Evolutionary conservation across 2,888 invertebrate genomes (phyloP).

Genomic region (Lasioglossum zephyrum): DNA sequence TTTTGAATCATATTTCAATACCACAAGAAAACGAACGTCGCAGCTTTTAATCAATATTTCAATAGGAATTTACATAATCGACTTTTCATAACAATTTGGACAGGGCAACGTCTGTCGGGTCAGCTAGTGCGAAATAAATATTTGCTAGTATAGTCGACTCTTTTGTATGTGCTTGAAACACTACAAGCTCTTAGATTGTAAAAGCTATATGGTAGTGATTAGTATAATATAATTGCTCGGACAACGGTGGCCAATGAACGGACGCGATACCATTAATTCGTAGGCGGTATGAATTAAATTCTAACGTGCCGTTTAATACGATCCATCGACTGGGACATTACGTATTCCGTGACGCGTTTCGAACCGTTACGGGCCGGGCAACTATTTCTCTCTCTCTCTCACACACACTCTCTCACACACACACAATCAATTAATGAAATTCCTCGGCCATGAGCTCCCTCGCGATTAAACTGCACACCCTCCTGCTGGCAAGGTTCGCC

Average conservation of each 20-base stretch:
- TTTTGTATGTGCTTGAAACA: too few relatives aligned
- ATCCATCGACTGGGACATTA: neutral
- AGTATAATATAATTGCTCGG: too few relatives aligned
- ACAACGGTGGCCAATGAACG: neutral
- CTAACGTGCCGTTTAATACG: neutral
- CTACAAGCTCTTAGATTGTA: too few relatives aligned
- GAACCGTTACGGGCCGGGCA: neutral
- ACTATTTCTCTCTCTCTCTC: neutral
- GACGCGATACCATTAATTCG: neutral
- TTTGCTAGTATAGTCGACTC: too few relatives aligned
- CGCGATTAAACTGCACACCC: conserved; percentile 11
- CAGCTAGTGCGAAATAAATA: too few relatives aligned
- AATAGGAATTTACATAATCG: too few relatives aligned
- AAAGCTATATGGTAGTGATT: too few relatives aligned
- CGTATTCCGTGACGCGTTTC: neutral
- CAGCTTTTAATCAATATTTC: too few relatives aligned
- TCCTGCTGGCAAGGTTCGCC: neutral
- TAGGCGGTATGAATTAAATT: neutral
- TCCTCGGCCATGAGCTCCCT: neutral
- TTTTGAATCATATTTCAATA: too few relatives aligned
- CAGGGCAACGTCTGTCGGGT: too few relatives aligned
- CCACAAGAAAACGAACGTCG: too few relatives aligned
- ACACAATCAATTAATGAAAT: conserved; percentile 9
- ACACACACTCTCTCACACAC: neutral
- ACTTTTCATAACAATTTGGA: too few relatives aligned